These are phyloP conservation scores for Cylindroiulus punctatus DNA, from an alignment of 2,888 invertebrate species.

Conservation along the genomic window DNA sequence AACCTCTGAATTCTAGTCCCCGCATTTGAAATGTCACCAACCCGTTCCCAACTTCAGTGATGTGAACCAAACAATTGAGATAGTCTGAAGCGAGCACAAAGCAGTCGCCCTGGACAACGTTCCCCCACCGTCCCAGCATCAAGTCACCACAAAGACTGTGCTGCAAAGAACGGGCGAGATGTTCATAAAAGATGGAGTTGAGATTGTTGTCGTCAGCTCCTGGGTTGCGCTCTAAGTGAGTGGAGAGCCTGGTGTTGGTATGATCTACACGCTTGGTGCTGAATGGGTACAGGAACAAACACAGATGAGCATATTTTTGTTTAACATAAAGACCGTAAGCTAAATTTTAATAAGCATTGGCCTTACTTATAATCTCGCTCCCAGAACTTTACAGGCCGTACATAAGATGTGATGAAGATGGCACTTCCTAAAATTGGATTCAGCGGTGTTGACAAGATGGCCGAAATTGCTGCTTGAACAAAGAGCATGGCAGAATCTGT, in stretches of 20 bases:
- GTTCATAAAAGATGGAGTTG: slow-evolving; percentile 99
- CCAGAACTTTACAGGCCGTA: slow-evolving; percentile 99
- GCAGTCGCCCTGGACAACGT: slow-evolving; percentile 96
- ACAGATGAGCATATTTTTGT: background rate
- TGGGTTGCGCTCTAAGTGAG: slow-evolving; percentile 92
- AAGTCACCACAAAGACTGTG: slow-evolving; percentile 95
- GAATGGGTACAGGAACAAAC: slow-evolving; percentile 60
- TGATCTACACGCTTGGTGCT: slow-evolving; percentile 94
- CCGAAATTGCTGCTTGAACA: slow-evolving; percentile 92
- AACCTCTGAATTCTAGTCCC: slow-evolving; percentile 92
- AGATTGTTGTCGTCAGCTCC: slow-evolving; percentile 95
- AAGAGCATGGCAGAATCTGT: slow-evolving; percentile 94
- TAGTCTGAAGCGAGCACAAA: slow-evolving; percentile 98
- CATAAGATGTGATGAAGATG: slow-evolving; percentile 97
- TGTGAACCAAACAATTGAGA: slow-evolving; percentile 96
- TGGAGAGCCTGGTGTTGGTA: slow-evolving; percentile 93
- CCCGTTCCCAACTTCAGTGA: slow-evolving; percentile 97
- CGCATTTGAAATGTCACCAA: slow-evolving; percentile 97
- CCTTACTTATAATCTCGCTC: slow-evolving; percentile 91
- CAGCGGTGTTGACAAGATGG: slow-evolving; percentile 91
- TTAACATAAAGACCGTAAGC: background rate
- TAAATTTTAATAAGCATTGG: background rate
- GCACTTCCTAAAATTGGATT: slow-evolving; percentile 98
- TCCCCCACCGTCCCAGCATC: slow-evolving; percentile 91
- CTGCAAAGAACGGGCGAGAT: slow-evolving; percentile 93